These are phyloP conservation scores for Galbula dea DNA, from an alignment of 2,113 vertebrate species.

Conservation along the genomic window DNA sequence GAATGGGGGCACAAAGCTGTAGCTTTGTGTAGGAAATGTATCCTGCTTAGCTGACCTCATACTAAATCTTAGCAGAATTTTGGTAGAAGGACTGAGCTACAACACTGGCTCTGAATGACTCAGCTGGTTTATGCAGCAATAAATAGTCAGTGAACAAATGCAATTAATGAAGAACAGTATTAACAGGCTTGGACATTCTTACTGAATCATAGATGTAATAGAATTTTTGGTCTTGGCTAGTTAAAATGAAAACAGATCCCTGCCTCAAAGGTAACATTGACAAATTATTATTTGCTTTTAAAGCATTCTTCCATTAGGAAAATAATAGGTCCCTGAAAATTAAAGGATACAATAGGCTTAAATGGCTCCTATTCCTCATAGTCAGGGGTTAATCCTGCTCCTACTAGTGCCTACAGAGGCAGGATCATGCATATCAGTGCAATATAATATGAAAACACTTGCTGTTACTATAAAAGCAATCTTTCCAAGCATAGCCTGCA, in stretches of 20 bases:
- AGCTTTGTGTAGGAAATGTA: background rate
- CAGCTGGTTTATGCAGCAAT: slow-evolving; percentile 44
- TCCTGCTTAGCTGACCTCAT: slow-evolving; percentile 12
- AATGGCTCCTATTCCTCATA: slow-evolving; percentile 42
- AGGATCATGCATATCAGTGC: slow-evolving; percentile 53
- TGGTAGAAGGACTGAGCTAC: slow-evolving; percentile 16
- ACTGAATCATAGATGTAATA: background rate
- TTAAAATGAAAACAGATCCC: slow-evolving; percentile 43
- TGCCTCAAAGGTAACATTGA: slow-evolving; percentile 34
- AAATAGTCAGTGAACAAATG: slow-evolving; percentile 55
- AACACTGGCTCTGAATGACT: slow-evolving; percentile 20
- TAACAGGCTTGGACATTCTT: slow-evolving; percentile 40
- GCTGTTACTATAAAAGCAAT: slow-evolving; percentile 46
- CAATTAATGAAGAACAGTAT: background rate
- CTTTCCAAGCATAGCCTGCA: slow-evolving; percentile 11
- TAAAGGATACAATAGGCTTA: background rate
- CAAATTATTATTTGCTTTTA: slow-evolving; percentile 37
- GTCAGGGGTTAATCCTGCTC: slow-evolving; percentile 24
- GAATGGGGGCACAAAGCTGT: background rate
- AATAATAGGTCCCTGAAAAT: slow-evolving; percentile 68
- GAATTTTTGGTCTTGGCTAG: slow-evolving; percentile 61
- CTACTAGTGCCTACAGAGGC: background rate
- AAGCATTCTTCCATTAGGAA: slow-evolving; percentile 49
- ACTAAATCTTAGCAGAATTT: slow-evolving; percentile 8
- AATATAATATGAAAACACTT: slow-evolving; percentile 43